phyloP scores from a whole-genome alignment of 2,113 vertebrate species.

The Elgaria multicarinata region DNA sequence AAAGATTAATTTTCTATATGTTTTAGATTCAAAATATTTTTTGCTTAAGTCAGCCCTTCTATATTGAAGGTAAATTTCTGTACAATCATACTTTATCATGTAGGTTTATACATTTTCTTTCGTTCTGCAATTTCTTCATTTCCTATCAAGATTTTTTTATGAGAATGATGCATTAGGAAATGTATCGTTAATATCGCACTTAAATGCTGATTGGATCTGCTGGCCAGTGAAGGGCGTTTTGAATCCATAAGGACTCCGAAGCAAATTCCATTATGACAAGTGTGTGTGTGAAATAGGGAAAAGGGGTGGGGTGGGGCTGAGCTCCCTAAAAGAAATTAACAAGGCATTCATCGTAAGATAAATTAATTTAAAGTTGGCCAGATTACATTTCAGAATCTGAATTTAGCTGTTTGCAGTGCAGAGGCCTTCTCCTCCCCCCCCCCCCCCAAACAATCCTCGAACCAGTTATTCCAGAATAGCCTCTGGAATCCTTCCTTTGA shows the following conservation, averaged over 20 bases:
- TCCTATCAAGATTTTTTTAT: not conserved
- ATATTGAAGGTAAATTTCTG: not conserved
- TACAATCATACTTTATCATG: not conserved
- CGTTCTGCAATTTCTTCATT: slow-evolving; percentile 10
- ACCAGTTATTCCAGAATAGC: not conserved
- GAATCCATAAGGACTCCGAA: slow-evolving; percentile 23
- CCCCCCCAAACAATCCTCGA: no score
- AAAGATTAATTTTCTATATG: not conserved
- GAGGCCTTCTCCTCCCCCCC: not conserved
- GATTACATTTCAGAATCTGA: not conserved
- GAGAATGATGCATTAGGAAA: slow-evolving; percentile 1
- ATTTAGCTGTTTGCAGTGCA: not conserved
- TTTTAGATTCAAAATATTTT: not conserved
- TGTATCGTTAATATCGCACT: not conserved
- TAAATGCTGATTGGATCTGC: not conserved
- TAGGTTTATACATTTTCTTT: slow-evolving; percentile 22
- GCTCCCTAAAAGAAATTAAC: not conserved
- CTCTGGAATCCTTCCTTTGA: not conserved
- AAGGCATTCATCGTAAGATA: not conserved
- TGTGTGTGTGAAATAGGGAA: not conserved
- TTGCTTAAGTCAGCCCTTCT: not conserved
- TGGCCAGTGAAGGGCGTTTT: not conserved
- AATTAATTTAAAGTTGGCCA: not conserved
- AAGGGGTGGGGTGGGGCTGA: not conserved
- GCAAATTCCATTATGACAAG: slow-evolving; percentile 38